Percentiles rank a stretch among this genome's conserved stretches.
Conservation (phyloP, 2,113 vertebrate species). For the Platichthys flesus region DNA sequence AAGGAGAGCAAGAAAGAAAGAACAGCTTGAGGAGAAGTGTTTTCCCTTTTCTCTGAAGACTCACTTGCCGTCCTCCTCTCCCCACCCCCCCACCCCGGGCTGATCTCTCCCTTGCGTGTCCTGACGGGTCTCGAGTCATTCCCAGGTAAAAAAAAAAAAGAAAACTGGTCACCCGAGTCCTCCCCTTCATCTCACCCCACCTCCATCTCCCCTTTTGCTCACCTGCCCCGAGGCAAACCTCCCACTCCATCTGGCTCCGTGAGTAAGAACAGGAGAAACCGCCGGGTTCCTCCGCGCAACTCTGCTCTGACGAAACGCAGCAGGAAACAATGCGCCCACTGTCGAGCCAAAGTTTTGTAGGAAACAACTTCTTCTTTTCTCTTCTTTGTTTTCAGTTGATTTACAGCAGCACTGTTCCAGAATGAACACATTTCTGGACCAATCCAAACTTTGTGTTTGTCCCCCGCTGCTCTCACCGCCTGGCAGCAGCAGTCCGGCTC, state of each 20-base stretch:
- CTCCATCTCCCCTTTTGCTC: slow-evolving; percentile 72
- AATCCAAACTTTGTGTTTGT: slow-evolving; percentile 68
- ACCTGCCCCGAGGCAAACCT: slow-evolving; percentile 67
- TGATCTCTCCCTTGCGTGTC: slow-evolving; percentile 66
- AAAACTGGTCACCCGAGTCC: slow-evolving; percentile 77
- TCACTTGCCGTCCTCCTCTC: slow-evolving; percentile 42
- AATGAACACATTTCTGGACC: slow-evolving; percentile 46
- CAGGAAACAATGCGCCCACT: slow-evolving; percentile 62
- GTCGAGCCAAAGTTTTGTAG: slow-evolving; percentile 52
- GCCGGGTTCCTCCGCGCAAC: slow-evolving; percentile 23
- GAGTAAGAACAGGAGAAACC: slow-evolving; percentile 60
- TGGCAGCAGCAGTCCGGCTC: slow-evolving; percentile 50
- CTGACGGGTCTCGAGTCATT: slow-evolving; percentile 70
- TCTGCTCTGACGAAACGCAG: slow-evolving; percentile 53
- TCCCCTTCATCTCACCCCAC: slow-evolving; percentile 61
- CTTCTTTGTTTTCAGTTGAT: slow-evolving; percentile 28
- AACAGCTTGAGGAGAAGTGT: too few relatives aligned
- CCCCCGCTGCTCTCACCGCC: slow-evolving; percentile 43
- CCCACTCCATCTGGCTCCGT: slow-evolving; percentile 56
- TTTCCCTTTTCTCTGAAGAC: slow-evolving; percentile 46
- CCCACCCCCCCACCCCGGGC: slow-evolving; percentile 46
- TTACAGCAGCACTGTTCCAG: slow-evolving; percentile 42
- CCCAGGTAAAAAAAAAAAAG: slow-evolving; percentile 67
- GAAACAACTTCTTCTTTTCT: slow-evolving; percentile 48
- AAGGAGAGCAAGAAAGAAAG: not conserved